Conservation (phyloP, 2,113 vertebrate species). For the Salvelinus namaycush region DNA sequence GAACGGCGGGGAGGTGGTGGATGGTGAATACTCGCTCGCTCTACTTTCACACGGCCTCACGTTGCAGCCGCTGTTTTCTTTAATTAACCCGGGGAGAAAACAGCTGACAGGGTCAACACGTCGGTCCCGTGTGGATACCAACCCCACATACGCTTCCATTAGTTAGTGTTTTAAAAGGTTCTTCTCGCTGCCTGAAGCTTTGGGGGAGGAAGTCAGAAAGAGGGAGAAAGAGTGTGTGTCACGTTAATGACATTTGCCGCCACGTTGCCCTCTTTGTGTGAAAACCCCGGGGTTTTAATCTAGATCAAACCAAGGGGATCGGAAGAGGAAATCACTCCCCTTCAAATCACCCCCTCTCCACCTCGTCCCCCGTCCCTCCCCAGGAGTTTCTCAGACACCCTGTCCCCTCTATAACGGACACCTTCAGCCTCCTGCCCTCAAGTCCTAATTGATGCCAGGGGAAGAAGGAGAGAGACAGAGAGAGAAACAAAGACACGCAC, state of each 20-base stretch:
- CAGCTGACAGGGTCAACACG: conserved; percentile 76
- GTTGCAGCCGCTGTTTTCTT: conserved; percentile 74
- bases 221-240: conserved; percentile 11
- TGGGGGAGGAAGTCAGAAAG: conserved; percentile 17
- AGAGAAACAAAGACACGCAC: background rate
- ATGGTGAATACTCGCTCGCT: conserved; percentile 42
- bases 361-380: conserved; percentile 34
- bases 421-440: conserved; percentile 65
- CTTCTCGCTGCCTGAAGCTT: background rate
- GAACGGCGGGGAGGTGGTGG: conserved; percentile 38
- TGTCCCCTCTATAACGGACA: conserved; percentile 61
- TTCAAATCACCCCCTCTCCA: conserved; percentile 5
- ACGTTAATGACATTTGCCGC: conserved; percentile 55
- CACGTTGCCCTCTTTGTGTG: conserved; percentile 44
- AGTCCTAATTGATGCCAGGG: conserved; percentile 70
- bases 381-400: conserved; percentile 67
- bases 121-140: conserved; percentile 62
- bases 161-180: conserved; percentile 52
- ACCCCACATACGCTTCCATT: conserved; percentile 59
- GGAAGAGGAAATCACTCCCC: conserved; percentile 56
- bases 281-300: conserved; percentile 53
- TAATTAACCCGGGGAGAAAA: conserved; percentile 81
- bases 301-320: conserved; percentile 46
- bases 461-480: conserved; percentile 40
- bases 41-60: conserved; percentile 72